These are phyloP conservation scores for Megaceryle maxima DNA, from an alignment of 2,113 vertebrate species.

Conservation along the genomic window DNA sequence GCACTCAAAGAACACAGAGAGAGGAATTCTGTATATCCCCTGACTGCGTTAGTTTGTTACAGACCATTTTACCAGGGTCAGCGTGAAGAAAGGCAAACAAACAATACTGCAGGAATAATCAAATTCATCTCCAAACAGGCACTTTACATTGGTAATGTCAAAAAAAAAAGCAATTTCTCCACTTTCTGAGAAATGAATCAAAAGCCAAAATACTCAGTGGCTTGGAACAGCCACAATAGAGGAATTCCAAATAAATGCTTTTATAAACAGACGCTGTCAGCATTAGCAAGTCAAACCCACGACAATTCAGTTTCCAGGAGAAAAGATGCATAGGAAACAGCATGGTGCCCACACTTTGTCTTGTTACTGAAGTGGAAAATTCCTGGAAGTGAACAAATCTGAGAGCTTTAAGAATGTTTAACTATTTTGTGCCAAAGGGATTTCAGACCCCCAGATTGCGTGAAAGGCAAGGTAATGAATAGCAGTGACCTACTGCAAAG, in stretches of 20 bases:
- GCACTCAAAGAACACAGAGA: background rate
- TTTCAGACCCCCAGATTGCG: background rate
- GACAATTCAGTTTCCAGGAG: background rate
- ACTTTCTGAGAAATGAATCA: background rate
- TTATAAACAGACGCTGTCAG: background rate
- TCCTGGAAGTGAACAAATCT: background rate
- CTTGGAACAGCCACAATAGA: background rate
- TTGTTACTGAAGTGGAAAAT: slow-evolving; percentile 16
- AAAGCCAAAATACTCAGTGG: background rate
- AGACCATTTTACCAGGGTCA: background rate
- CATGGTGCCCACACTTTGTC: background rate
- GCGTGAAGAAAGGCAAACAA: background rate
- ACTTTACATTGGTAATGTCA: background rate
- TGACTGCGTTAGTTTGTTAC: background rate
- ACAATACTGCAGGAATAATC: background rate
- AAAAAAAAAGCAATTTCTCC: background rate
- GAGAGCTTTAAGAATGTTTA: background rate
- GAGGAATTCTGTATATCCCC: background rate
- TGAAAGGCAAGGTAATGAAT: background rate
- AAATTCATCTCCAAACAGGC: background rate
- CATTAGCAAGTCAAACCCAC: background rate
- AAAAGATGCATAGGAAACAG: background rate
- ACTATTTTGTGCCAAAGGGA: background rate
- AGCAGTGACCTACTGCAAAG: background rate
- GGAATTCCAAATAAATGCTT: background rate